Conservation (phyloP, 2,113 vertebrate species). For the Erythrocercus mccallii region DNA sequence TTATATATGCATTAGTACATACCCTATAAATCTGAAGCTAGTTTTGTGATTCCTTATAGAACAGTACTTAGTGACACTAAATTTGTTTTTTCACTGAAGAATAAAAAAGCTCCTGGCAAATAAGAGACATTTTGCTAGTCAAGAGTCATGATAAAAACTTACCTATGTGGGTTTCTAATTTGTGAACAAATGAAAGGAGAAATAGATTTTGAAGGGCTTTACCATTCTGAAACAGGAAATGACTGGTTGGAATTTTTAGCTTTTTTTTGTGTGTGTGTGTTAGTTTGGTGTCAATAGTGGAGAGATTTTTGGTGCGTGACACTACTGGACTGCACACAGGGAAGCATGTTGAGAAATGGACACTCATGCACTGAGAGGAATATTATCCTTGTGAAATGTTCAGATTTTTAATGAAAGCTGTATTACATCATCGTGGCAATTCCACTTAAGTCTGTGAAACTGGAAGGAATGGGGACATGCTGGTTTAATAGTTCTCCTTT, state of each 20-base stretch:
- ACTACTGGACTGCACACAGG: not conserved
- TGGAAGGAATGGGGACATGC: not conserved
- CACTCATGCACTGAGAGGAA: not conserved
- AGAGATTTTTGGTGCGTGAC: not conserved
- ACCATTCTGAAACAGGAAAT: not conserved
- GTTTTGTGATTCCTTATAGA: not conserved
- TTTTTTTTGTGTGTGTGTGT: not conserved
- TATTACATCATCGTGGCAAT: not conserved
- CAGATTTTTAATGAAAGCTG: not conserved
- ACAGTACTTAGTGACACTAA: not conserved
- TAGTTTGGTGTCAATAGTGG: not conserved
- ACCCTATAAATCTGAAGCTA: not conserved
- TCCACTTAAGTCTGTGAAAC: not conserved
- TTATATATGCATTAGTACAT: not conserved
- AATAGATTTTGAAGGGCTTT: not conserved
- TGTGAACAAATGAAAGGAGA: not conserved
- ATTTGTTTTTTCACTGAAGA: not conserved
- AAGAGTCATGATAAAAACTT: not conserved
- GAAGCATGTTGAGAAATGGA: not conserved
- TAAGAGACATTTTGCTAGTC: not conserved
- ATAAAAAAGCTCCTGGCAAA: not conserved
- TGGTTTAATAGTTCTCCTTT: not conserved
- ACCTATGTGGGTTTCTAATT: not conserved
- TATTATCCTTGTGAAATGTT: not conserved
- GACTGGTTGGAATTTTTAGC: not conserved